phyloP scores from a whole-genome alignment of 2,888 invertebrate species.

The Oxytorus armatus region DNA sequence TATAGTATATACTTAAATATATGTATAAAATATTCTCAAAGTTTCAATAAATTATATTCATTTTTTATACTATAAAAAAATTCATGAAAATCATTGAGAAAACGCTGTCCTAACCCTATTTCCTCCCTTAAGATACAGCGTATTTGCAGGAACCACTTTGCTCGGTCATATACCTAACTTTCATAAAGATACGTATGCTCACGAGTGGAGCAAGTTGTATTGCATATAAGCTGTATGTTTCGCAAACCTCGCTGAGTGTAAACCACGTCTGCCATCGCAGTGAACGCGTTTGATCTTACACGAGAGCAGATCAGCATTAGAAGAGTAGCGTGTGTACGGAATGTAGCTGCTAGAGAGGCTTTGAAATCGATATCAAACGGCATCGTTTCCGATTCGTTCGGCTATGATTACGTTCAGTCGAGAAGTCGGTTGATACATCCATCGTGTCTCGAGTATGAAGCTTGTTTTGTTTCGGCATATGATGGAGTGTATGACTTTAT shows the following conservation, averaged over 20 bases:
- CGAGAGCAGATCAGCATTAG: conserved; percentile 37
- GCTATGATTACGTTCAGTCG: conserved; percentile 53
- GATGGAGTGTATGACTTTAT: too few species aligned
- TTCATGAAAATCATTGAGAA: too few species aligned
- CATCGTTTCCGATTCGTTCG: conserved; percentile 42
- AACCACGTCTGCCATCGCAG: conserved; percentile 32
- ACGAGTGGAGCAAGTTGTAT: conserved; percentile 15
- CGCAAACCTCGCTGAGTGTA: conserved; percentile 45
- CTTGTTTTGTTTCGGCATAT: too few species aligned
- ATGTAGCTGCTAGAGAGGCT: conserved; percentile 29
- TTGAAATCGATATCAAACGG: conserved; percentile 62
- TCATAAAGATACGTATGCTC: conserved; percentile 4
- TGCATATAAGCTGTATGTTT: background rate
- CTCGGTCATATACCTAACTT: background rate
- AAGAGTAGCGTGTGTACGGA: conserved; percentile 20
- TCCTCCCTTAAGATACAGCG: too few species aligned
- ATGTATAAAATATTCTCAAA: too few species aligned
- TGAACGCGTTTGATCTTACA: conserved; percentile 60
- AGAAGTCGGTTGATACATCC: conserved; percentile 45
- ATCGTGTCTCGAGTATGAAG: too few species aligned
- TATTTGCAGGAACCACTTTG: too few species aligned
- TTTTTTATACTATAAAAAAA: too few species aligned
- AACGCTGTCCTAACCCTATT: too few species aligned
- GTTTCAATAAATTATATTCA: too few species aligned
- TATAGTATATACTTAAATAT: too few species aligned